Evolutionary conservation across 1,140 invertebrate genomes (phyloP), one percentile per base, ranked within the genome.

Genomic region (Conopomorpha cramerella): DNA sequence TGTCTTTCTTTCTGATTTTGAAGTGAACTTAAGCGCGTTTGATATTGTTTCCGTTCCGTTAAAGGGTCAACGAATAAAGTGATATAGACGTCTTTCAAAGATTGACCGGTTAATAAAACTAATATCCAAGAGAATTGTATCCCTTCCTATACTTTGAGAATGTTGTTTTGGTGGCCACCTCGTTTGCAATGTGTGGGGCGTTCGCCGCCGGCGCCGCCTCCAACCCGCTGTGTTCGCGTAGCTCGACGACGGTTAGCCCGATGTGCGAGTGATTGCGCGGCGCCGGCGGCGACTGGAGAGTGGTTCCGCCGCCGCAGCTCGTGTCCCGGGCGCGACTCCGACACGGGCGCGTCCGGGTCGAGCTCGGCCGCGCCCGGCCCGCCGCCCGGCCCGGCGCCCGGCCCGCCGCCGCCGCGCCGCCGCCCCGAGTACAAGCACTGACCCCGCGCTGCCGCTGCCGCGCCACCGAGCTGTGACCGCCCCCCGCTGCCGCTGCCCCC

Each of bases 191-290:
- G n/a, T n/a, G n/a, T n/a, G n/a, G n/a, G 51, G 54, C 53, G 60
- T 45, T 55, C 58, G 59, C 39, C 25, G 14, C 52, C 53, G 41
- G 39, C 26, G 38, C 46, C 44, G 41, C 40, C 51, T 44, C 62
- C 84, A 88, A 91, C 89, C 90, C 89, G 91, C 89, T 88, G 90
- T 86, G 91, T 91, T 88, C 90, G 91, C 89, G 89, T 91, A 89
- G 89, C 90, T 89, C 88, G 90, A 87, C 88, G 87, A 87, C 88
- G 88, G 84, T 84, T 91, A 89, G 88, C 88, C 84, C 89, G 88
- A 82, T 92, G 89, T 87, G 91, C 88, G 80, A 92, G 89, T 87
- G 90, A 92, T 80, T 89, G 91, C 74, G 82, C 84, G 65, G 82
- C 90, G 65, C 82, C 86, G 55, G 84, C 84, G 55, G 81, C 79